These are phyloP conservation scores for Arbacia lixula DNA, from an alignment of 53 echinoderm and acorn worm species.

Conservation along the genomic window DNA sequence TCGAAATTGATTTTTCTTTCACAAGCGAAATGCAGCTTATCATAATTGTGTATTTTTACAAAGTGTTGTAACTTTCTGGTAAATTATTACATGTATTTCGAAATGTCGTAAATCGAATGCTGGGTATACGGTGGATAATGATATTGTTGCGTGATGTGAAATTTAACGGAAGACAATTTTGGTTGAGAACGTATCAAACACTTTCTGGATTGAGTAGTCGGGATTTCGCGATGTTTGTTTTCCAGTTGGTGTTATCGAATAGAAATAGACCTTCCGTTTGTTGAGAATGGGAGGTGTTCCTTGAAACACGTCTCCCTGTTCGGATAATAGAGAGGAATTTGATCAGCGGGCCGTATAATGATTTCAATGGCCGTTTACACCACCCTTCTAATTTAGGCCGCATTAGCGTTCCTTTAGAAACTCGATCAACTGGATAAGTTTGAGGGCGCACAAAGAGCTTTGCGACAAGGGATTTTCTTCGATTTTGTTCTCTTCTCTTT, in stretches of 20 bases:
- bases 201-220: too few relatives aligned
- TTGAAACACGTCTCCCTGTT: neutral
- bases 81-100: too few relatives aligned
- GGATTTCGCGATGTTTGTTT: too few relatives aligned
- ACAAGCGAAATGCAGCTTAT: too few relatives aligned
- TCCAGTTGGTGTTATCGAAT: neutral
- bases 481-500: slow-evolving; percentile 24
- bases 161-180: too few relatives aligned
- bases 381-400: slow-evolving; percentile 79
- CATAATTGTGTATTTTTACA: too few relatives aligned
- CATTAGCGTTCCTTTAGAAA: slow-evolving; percentile 72
- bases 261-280: neutral
- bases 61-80: too few relatives aligned
- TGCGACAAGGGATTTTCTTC: slow-evolving; percentile 20
- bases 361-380: slow-evolving; percentile 64
- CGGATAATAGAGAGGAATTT: slow-evolving; percentile 52
- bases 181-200: too few relatives aligned
- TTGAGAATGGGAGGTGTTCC: slow-evolving; percentile 12
- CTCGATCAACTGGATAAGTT: slow-evolving; percentile 65
- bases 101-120: too few relatives aligned
- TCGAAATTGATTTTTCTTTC: too few relatives aligned
- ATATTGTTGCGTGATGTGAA: too few relatives aligned
- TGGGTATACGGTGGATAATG: too few relatives aligned
- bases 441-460: slow-evolving; percentile 39
- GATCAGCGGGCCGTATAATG: slow-evolving; percentile 76